Evolutionary conservation across 2,888 invertebrate genomes (phyloP).

Genomic region (Mesorhabditis belari): DNA sequence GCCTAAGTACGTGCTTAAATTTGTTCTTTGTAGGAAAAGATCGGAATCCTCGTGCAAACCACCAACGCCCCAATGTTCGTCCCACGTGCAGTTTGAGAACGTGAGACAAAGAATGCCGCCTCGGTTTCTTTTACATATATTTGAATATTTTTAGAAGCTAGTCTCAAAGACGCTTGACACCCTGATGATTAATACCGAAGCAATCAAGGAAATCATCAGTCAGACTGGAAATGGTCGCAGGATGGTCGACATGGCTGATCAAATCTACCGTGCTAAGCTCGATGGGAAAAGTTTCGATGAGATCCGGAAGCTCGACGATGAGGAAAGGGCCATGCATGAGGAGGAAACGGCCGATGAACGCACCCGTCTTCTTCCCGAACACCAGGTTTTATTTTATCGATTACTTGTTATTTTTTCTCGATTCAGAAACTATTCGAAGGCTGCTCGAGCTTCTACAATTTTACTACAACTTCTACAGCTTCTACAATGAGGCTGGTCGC

Average conservation of each 20-base stretch:
- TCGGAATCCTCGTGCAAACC: not conserved
- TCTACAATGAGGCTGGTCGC: too few relatives aligned
- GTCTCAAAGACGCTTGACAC: not conserved
- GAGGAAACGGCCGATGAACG: not conserved
- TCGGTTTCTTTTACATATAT: not conserved
- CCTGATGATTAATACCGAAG: not conserved
- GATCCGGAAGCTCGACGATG: not conserved
- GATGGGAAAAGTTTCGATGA: not conserved
- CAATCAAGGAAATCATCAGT: not conserved
- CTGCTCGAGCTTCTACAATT: not conserved
- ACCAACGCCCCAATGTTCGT: not conserved
- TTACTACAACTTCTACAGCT: too few relatives aligned
- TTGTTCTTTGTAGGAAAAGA: not conserved
- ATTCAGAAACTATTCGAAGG: not conserved
- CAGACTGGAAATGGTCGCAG: not conserved
- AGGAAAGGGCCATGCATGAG: not conserved
- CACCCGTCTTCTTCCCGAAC: not conserved
- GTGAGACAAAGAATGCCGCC: not conserved
- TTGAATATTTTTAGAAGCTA: not conserved
- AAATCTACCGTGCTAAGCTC: not conserved
- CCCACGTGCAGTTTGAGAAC: not conserved
- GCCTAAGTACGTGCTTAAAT: too few relatives aligned
- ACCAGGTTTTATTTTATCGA: not conserved
- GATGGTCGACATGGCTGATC: not conserved
- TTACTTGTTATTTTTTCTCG: not conserved